Evolutionary conservation across 1,140 invertebrate genomes (phyloP).

Genomic region (Leucophenga varia): DNA sequence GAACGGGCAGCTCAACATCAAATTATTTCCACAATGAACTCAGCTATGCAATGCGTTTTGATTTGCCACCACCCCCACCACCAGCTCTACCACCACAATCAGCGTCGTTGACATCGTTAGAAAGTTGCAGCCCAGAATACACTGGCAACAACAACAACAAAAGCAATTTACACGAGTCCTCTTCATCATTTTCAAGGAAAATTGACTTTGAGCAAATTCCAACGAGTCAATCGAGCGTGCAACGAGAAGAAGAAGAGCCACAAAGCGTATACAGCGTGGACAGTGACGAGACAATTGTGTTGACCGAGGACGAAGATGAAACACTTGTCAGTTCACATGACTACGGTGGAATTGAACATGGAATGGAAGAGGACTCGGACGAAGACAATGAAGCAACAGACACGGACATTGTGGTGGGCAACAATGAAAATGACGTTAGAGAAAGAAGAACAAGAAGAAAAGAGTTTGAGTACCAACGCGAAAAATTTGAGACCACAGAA

Average conservation of each 20-base stretch:
- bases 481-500: too few species aligned
- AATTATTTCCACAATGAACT: not conserved
- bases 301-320: slow-evolving; percentile 54
- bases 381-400: slow-evolving; percentile 5
- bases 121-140: slow-evolving; percentile 27
- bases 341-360: slow-evolving; percentile 29
- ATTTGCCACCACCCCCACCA: slow-evolving; percentile 4
- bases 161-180: slow-evolving; percentile 59
- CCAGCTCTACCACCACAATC: slow-evolving; percentile 8
- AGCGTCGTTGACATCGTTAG: slow-evolving; percentile 21
- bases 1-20: not conserved
- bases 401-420: not conserved
- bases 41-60: not conserved
- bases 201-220: slow-evolving; percentile 48
- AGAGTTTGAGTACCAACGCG: too few species aligned
- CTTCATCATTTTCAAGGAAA: slow-evolving; percentile 15
- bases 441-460: not conserved
- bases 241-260: slow-evolving; percentile 5
- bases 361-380: slow-evolving; percentile 26
- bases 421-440: not conserved
- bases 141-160: slow-evolving; percentile 31
- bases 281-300: slow-evolving; percentile 51
- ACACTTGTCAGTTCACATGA: slow-evolving; percentile 56
- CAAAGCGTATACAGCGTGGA: slow-evolving; percentile 31
- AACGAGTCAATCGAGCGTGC: slow-evolving; percentile 45